Evolutionary conservation across 2,113 vertebrate species (phyloP), one percentile per base, ranked within the genome.

Genomic region (Butorides virescens): DNA sequence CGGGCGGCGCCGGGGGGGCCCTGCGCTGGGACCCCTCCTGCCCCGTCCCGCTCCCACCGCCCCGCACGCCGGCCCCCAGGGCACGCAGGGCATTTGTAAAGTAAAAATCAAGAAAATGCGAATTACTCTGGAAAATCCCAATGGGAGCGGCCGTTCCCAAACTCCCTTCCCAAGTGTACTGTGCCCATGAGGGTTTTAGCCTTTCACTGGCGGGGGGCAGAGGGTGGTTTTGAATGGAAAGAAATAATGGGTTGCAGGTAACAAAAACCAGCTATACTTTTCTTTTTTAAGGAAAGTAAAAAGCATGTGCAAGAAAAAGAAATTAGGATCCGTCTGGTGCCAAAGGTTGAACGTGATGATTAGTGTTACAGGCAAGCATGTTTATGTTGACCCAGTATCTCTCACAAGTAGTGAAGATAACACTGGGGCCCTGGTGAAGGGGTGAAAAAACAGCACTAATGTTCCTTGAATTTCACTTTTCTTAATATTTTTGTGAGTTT

Each of bases 141-240:
- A 13, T 5, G 26, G 32, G 25, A 52, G 20, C 4, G 0, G 32
- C 37, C 1, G 1, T 18, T 66, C 23, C 53, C 7, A 1, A 27
- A 2, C 37, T 20, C 5, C 19, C 70, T 72, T 30, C 30, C 20
- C 3, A 0, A 13, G 8, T 25, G 46, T 52, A 42, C 26, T 7
- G n/a, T 65, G 72, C 34, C 32, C 0, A 10, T 2, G 29, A 30
- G 9, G 55, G 27, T 25, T 88, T 73, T 59, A 20, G 13, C 6
- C 9, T 30, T 0, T 0, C 30, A 3, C 26, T 8, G 47, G 18
- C 1, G 4, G 19, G 34, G 7, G 23, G 11, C 46, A 22, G 15
- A n/a, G 29, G 9, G 26, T 8, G 23, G 29, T 14, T 78, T 55
- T 66, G 52, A n/a, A 29, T 26, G 71, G 34, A 49, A 74, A 19